Conservation (phyloP, 1,140 invertebrate species). For the Bacillus rossius region DNA sequence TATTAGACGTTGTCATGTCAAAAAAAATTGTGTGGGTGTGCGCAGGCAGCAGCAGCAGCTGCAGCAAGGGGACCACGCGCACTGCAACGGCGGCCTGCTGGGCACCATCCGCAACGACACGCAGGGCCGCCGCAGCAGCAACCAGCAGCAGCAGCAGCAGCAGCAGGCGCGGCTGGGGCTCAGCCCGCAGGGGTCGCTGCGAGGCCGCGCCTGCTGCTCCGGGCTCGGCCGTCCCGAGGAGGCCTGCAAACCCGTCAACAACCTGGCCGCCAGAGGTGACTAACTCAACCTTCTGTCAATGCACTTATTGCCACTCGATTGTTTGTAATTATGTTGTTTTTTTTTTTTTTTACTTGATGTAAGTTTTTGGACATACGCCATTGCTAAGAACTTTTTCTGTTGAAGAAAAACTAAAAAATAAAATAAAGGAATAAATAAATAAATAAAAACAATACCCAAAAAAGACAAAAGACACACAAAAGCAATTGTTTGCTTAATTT, state of each 20-base stretch:
- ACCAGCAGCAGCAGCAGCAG: slow-evolving; percentile 12
- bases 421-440: too few relatives aligned
- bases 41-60: slow-evolving; percentile 24
- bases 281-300: too few relatives aligned
- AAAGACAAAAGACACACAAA: too few relatives aligned
- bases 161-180: slow-evolving; percentile 33
- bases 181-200: slow-evolving; percentile 67
- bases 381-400: too few relatives aligned
- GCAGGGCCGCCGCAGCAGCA: slow-evolving; percentile 50
- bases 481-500: not conserved
- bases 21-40: slow-evolving; percentile 1
- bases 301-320: too few relatives aligned
- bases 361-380: too few relatives aligned
- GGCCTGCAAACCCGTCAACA: slow-evolving; percentile 13
- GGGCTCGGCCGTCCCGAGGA: not conserved
- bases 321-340: too few relatives aligned
- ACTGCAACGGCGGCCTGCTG: slow-evolving; percentile 62
- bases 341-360: too few relatives aligned
- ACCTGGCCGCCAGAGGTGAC: slow-evolving; percentile 3
- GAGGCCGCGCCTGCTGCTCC: slow-evolving; percentile 26
- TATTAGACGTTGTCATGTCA: too few relatives aligned
- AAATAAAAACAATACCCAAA: too few relatives aligned
- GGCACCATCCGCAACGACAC: slow-evolving; percentile 59
- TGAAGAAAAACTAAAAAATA: too few relatives aligned
- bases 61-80: slow-evolving; percentile 53